A percentile compares a stretch with the other conserved stretches of the same genome.
Evolutionary conservation across 1,140 invertebrate genomes (phyloP).

Genomic region (Andrena cerasifolii): DNA sequence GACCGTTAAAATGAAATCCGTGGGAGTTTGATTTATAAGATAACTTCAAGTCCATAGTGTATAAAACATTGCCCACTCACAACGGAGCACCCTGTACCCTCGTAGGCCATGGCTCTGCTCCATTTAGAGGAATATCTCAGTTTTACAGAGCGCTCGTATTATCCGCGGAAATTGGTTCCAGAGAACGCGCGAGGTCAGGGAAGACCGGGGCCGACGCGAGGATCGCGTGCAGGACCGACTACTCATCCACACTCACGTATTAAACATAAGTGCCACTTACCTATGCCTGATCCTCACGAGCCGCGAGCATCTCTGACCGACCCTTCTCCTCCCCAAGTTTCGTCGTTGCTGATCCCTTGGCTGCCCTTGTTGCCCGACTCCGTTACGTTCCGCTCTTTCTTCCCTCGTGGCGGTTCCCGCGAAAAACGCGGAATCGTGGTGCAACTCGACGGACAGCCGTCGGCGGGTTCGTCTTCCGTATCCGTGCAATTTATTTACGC

Average conservation of each 20-base stretch:
- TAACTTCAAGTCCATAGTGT: no score
- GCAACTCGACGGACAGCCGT: constrained; percentile 20
- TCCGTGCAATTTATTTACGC: neutral
- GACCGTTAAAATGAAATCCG: no score
- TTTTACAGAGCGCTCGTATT: constrained; percentile 56
- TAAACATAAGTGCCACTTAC: constrained; percentile 76
- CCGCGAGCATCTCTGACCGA: constrained; percentile 54
- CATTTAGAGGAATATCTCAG: constrained; percentile 45
- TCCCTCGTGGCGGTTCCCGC: constrained; percentile 31
- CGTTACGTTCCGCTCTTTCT: constrained; percentile 28
- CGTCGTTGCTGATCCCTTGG: constrained; percentile 45
- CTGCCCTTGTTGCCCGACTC: constrained; percentile 50
- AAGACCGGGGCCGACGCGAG: constrained; percentile 62
- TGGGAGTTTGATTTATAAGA: no score
- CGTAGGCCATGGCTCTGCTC: constrained; percentile 28
- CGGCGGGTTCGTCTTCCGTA: constrained; percentile 37
- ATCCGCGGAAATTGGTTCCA: constrained; percentile 74
- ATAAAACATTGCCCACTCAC: no score
- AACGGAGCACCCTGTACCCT: no score
- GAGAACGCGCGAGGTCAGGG: constrained; percentile 72
- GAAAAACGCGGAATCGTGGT: constrained; percentile 12
- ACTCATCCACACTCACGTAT: constrained; percentile 75
- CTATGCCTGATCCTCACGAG: constrained; percentile 68
- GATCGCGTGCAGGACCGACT: constrained; percentile 74
- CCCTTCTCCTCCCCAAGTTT: constrained; percentile 29